A percentile compares a stretch with the other conserved stretches of the same genome.
phyloP scores from a whole-genome alignment of 2,797 vertebrate genomes.

The Crax fasciolata region DNA sequence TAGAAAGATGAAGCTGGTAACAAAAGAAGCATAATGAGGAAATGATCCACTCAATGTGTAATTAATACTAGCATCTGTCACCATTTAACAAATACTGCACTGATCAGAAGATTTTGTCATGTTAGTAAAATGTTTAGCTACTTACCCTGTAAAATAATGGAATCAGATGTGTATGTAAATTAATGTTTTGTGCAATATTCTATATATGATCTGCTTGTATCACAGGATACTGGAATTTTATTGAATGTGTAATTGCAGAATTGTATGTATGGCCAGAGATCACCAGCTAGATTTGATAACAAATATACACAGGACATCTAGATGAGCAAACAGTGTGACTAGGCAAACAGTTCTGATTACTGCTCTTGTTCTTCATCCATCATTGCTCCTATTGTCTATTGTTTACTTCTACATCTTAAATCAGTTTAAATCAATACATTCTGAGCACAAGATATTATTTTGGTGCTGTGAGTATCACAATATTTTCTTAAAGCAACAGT shows the following conservation, averaged over 20 bases:
- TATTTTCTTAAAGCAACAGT: not conserved
- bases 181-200: not conserved
- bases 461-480: not conserved
- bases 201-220: not conserved
- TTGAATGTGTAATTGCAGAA: not conserved
- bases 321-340: not conserved
- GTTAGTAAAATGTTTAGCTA: conserved; percentile 29
- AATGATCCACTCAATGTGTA: conserved; percentile 47
- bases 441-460: not conserved
- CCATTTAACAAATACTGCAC: conserved; percentile 45
- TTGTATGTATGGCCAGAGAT: not conserved
- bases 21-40: conserved; percentile 57
- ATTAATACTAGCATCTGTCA: conserved; percentile 76
- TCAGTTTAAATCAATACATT: conserved; percentile 25
- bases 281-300: not conserved
- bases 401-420: not conserved
- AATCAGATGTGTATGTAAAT: not conserved
- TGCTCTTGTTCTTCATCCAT: conserved; percentile 21
- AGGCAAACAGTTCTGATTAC: not conserved
- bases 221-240: not conserved
- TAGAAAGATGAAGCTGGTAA: conserved; percentile 39
- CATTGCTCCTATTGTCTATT: conserved; percentile 13
- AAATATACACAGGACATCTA: not conserved
- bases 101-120: conserved; percentile 38
- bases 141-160: not conserved